Conservation (phyloP, 2,113 vertebrate genomes). For the Synodontis membranacea region DNA sequence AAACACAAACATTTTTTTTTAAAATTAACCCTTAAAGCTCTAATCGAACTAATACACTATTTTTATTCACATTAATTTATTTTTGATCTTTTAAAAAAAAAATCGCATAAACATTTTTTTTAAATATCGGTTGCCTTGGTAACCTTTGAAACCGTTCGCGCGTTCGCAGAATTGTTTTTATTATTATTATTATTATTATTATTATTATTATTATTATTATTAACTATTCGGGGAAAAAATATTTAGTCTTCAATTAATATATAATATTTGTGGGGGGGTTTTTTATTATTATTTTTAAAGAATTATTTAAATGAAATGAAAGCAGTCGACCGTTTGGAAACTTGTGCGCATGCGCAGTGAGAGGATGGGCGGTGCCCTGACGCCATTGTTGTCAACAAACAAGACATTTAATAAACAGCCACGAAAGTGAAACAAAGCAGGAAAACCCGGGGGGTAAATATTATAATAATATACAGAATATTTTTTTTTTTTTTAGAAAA, state of each 20-base stretch:
- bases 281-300: too few relatives aligned
- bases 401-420: slow-evolving; percentile 67
- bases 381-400: slow-evolving; percentile 58
- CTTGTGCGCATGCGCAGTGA: slow-evolving; percentile 41
- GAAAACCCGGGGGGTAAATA: slow-evolving; percentile 2
- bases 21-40: too few relatives aligned
- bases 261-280: neutral
- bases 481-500: neutral
- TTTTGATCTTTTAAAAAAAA: too few relatives aligned
- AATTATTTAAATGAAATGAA: too few relatives aligned
- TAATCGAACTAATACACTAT: neutral
- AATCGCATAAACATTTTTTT: neutral
- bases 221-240: neutral
- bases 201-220: neutral
- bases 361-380: slow-evolving; percentile 12
- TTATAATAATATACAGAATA: too few relatives aligned
- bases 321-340: neutral
- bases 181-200: neutral
- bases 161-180: neutral
- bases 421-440: neutral
- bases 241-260: neutral
- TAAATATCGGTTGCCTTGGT: neutral
- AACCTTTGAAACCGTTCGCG: neutral
- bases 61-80: neutral
- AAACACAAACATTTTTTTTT: neutral